A percentile compares a stretch with the other conserved stretches of the same genome.
Evolutionary conservation across 1,140 invertebrate genomes (phyloP).

Genomic region (Nylanderia fulva): DNA sequence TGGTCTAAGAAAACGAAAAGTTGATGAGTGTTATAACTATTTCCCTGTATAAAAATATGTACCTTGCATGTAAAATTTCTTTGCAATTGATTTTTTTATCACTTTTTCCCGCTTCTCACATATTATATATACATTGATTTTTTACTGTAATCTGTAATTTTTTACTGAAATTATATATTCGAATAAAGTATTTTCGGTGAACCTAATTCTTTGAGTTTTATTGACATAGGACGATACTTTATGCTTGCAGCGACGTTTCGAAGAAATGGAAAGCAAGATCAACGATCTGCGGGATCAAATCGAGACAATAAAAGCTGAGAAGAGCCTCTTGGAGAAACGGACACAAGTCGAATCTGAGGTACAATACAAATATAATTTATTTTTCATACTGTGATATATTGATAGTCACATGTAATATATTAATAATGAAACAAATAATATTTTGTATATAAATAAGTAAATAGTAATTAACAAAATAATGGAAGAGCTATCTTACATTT

Average conservation of each 20-base stretch:
- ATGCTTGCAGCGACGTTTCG: slow-evolving; percentile 83
- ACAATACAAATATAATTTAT: slow-evolving; percentile 58
- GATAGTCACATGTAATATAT: background rate
- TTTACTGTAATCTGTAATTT: slow-evolving; percentile 69
- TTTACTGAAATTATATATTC: slow-evolving; percentile 66
- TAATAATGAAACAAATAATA: background rate
- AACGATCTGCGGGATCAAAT: slow-evolving; percentile 82
- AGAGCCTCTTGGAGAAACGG: slow-evolving; percentile 80
- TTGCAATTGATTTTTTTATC: background rate
- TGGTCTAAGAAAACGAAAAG: slow-evolving; percentile 81
- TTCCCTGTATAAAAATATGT: slow-evolving; percentile 20
- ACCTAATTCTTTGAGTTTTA: slow-evolving; percentile 77
- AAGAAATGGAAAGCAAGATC: slow-evolving; percentile 84
- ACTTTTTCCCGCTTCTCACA: slow-evolving; percentile 13
- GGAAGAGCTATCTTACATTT: background rate
- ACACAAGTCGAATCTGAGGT: slow-evolving; percentile 82
- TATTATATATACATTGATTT: slow-evolving; percentile 24
- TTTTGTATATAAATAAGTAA: background rate
- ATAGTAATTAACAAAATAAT: background rate
- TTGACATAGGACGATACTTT: slow-evolving; percentile 77
- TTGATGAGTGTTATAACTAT: slow-evolving; percentile 63
- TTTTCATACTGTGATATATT: slow-evolving; percentile 15
- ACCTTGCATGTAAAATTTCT: slow-evolving; percentile 54
- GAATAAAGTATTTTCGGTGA: slow-evolving; percentile 75
- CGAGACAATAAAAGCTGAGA: slow-evolving; percentile 82